These are phyloP conservation scores for Wiebesia pumilae DNA, from an alignment of 1,140 invertebrate species.

Conservation along the genomic window DNA sequence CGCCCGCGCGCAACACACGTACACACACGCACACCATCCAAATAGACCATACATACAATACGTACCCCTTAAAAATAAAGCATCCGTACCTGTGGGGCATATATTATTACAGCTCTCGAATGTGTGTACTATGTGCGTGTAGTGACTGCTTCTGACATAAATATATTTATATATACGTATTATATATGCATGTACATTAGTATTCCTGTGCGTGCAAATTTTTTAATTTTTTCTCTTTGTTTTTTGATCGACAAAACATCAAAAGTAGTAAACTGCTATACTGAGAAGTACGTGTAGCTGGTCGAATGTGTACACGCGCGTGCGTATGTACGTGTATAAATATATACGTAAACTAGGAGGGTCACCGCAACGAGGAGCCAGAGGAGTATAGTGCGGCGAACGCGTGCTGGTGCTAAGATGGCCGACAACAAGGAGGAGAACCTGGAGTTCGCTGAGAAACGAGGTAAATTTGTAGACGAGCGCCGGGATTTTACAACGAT, in stretches of 20 bases:
- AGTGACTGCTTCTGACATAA: background rate
- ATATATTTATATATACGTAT: background rate
- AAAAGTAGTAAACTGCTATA: background rate
- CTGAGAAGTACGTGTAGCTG: background rate
- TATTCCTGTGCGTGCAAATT: background rate
- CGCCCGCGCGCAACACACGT: background rate
- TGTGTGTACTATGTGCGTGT: background rate
- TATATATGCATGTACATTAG: background rate
- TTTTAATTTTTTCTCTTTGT: background rate
- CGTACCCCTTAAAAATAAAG: background rate
- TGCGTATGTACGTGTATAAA: constrained; percentile 5
- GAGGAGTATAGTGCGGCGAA: constrained; percentile 13
- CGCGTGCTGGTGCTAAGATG: constrained; percentile 72
- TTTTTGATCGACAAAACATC: background rate
- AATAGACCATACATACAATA: background rate
- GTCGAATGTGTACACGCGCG: background rate
- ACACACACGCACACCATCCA: too few species aligned
- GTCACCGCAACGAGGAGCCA: constrained; percentile 16
- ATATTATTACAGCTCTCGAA: background rate
- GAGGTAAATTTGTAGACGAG: constrained; percentile 69
- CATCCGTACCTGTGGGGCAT: background rate
- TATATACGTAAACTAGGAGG: constrained; percentile 12
- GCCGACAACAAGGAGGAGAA: constrained; percentile 78
- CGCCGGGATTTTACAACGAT: constrained; percentile 28
- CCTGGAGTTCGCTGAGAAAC: constrained; percentile 75